phyloP scores from a whole-genome alignment of 2,888 invertebrate species.

The Tipula unca region DNA sequence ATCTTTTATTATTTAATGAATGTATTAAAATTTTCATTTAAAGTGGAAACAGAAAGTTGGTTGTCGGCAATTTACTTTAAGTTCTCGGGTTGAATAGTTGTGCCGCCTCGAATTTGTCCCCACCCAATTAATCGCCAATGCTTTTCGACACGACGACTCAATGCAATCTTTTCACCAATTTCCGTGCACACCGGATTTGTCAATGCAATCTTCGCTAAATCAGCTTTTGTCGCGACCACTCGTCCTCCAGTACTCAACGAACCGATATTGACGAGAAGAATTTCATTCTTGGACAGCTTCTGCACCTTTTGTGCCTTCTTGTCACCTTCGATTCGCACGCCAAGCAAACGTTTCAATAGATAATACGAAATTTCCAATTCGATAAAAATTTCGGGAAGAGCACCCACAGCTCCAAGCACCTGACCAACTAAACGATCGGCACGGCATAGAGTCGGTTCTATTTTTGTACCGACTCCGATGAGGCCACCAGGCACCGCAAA shows the following conservation, averaged over 20 bases:
- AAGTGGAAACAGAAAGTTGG: background rate
- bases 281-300: constrained; percentile 83
- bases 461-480: constrained; percentile 98
- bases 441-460: constrained; percentile 96
- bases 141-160: constrained; percentile 96
- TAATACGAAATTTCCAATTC: constrained; percentile 98
- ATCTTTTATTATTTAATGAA: constrained; percentile 14
- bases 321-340: constrained; percentile 97
- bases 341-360: constrained; percentile 86
- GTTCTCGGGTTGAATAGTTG: constrained; percentile 74
- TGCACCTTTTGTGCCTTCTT: constrained; percentile 98
- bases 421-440: constrained; percentile 98
- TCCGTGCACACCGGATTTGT: constrained; percentile 99
- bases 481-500: constrained; percentile 99
- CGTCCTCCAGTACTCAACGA: constrained; percentile 96
- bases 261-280: constrained; percentile 95
- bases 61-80: background rate
- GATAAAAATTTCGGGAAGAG: constrained; percentile 93
- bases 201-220: constrained; percentile 93
- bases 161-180: constrained; percentile 97
- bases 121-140: constrained; percentile 99
- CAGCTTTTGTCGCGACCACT: constrained; percentile 88
- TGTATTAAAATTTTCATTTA: constrained; percentile 15
- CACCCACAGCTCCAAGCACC: constrained; percentile 92
- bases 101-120: constrained; percentile 98